phyloP scores from a whole-genome alignment of 2,113 vertebrate genomes.

The Petrocephalus zakoni region DNA sequence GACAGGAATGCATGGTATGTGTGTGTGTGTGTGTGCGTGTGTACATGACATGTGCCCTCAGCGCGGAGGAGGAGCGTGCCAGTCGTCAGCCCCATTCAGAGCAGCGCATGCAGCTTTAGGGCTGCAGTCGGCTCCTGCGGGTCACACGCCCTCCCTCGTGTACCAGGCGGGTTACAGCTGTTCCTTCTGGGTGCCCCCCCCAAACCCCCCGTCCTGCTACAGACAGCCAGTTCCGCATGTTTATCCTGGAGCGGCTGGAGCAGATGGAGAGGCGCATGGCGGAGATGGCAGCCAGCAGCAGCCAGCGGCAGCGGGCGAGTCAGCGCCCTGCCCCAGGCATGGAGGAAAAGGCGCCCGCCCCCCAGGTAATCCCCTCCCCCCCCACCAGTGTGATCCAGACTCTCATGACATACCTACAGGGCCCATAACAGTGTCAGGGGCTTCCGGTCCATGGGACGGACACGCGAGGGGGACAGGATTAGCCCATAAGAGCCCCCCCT shows the following conservation, averaged over 20 bases:
- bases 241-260: slow-evolving; percentile 93
- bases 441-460: too few species aligned
- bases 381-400: background rate
- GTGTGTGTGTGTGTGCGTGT: too few species aligned
- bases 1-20: too few species aligned
- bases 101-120: background rate
- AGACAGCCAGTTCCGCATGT: slow-evolving; percentile 99
- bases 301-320: slow-evolving; percentile 74
- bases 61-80: background rate
- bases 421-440: background rate
- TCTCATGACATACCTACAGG: background rate
- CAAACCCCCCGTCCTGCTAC: background rate
- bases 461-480: too few species aligned
- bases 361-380: background rate
- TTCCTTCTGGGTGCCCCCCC: background rate
- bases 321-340: background rate
- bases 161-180: background rate
- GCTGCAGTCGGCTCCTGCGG: background rate
- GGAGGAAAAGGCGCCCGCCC: background rate
- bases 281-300: slow-evolving; percentile 74
- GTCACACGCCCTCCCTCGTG: too few species aligned
- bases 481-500: background rate
- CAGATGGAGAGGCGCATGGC: slow-evolving; percentile 98
- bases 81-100: background rate
- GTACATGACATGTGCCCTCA: too few species aligned